These are phyloP conservation scores for Eurytoma adleriae DNA, from an alignment of 2,888 invertebrate species.

Conservation along the genomic window DNA sequence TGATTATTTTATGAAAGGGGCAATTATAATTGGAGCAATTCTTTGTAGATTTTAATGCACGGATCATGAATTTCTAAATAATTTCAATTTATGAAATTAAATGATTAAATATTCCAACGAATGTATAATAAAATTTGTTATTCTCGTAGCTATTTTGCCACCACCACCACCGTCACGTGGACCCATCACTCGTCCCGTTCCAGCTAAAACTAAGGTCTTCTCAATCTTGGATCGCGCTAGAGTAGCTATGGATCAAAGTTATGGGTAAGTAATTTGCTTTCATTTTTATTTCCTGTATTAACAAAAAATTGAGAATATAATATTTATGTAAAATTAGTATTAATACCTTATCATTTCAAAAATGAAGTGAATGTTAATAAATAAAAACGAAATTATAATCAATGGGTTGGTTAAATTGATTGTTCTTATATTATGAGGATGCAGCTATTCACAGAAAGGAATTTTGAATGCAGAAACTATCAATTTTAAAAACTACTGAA, in stretches of 20 bases:
- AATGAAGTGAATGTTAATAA: background rate
- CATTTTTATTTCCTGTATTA: background rate
- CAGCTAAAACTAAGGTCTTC: conserved; percentile 88
- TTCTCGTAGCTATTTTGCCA: conserved; percentile 64
- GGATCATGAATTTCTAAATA: conserved; percentile 9
- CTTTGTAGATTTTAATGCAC: conserved; percentile 20
- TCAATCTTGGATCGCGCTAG: conserved; percentile 90
- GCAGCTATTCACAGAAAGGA: too few species aligned
- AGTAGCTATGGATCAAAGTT: conserved; percentile 88
- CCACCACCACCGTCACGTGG: conserved; percentile 76
- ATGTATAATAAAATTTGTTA: background rate
- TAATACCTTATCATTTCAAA: background rate
- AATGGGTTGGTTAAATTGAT: background rate
- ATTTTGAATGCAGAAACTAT: too few species aligned
- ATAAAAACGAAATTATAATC: background rate
- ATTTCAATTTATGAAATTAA: background rate
- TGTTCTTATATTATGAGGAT: too few species aligned
- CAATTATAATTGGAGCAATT: background rate
- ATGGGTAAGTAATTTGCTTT: conserved; percentile 77
- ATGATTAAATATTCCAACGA: too few species aligned
- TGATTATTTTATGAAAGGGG: too few species aligned
- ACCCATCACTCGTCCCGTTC: conserved; percentile 76
- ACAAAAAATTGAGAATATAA: background rate
- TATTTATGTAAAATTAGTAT: background rate
- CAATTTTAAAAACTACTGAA: too few species aligned